A percentile compares a stretch with the other conserved stretches of the same genome.
Evolutionary conservation across 2,113 vertebrate species (phyloP).

Genomic region (Hyperopisus bebe): DNA sequence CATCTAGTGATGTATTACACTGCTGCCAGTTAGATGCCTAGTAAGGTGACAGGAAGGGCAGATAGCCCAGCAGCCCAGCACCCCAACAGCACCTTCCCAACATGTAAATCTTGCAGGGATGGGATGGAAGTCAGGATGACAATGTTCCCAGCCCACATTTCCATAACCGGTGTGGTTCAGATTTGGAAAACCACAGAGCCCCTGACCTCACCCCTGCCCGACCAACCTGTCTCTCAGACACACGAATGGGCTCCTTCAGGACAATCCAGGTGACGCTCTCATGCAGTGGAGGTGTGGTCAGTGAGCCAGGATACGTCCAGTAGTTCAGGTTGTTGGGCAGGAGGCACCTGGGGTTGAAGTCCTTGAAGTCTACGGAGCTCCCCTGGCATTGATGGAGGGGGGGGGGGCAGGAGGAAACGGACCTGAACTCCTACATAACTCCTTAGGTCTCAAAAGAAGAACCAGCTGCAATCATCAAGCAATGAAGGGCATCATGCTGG

Average conservation of each 20-base stretch:
- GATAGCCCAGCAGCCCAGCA: neutral
- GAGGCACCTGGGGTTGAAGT: conserved; percentile 86
- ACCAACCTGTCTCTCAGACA: conserved; percentile 87
- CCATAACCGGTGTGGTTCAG: neutral
- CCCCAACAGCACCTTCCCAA: neutral
- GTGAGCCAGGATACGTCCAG: conserved; percentile 90
- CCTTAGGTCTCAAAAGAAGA: neutral
- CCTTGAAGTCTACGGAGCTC: conserved; percentile 74
- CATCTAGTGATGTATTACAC: neutral
- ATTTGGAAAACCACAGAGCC: conserved; percentile 29
- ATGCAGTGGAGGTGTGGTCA: conserved; percentile 86
- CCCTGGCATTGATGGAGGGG: conserved; percentile 54
- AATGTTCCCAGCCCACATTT: neutral
- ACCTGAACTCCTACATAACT: neutral
- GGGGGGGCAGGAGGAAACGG: neutral
- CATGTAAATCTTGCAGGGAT: neutral
- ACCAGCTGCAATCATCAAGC: neutral
- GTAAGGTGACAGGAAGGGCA: neutral
- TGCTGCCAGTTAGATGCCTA: neutral
- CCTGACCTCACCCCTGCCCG: neutral
- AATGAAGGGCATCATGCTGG: neutral
- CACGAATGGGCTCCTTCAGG: conserved; percentile 75
- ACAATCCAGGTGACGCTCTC: conserved; percentile 93
- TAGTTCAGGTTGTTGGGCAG: conserved; percentile 80
- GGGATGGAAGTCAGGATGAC: neutral